These are phyloP conservation scores for Eclectus roratus DNA, from an alignment of 2,113 vertebrate genomes.

Conservation along the genomic window DNA sequence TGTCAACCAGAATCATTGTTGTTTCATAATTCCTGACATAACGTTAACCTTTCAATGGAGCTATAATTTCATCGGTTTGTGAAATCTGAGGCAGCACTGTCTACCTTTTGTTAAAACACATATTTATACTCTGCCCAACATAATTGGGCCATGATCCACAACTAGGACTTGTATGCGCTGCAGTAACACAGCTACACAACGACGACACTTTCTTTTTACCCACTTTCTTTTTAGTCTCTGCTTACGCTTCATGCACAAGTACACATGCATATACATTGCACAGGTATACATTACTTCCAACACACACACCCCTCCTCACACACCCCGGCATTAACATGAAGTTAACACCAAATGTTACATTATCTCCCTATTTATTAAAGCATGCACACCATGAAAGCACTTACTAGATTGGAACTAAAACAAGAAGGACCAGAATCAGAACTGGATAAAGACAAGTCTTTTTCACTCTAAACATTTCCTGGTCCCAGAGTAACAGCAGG, in stretches of 20 bases:
- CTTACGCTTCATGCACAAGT: neutral
- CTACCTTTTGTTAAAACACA: constrained; percentile 19
- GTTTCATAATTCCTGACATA: constrained; percentile 41
- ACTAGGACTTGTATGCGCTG: neutral
- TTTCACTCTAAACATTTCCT: neutral
- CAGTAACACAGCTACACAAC: neutral
- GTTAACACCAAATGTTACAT: neutral
- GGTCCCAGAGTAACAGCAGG: neutral
- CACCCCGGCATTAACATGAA: neutral
- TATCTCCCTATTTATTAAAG: neutral
- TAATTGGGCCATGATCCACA: neutral
- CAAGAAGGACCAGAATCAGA: neutral
- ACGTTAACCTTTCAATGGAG: neutral
- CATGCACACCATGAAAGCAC: neutral
- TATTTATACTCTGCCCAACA: constrained; percentile 28
- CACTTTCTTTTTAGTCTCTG: neutral
- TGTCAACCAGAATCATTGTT: neutral
- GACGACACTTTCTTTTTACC: neutral
- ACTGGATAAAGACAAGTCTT: neutral
- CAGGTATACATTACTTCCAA: neutral
- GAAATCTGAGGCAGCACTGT: neutral
- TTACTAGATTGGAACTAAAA: constrained; percentile 23
- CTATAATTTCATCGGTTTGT: constrained; percentile 14
- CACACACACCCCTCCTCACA: neutral
- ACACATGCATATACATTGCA: neutral